These are phyloP conservation scores for Podarcis muralis DNA, from an alignment of 2,113 vertebrate species.

Conservation along the genomic window DNA sequence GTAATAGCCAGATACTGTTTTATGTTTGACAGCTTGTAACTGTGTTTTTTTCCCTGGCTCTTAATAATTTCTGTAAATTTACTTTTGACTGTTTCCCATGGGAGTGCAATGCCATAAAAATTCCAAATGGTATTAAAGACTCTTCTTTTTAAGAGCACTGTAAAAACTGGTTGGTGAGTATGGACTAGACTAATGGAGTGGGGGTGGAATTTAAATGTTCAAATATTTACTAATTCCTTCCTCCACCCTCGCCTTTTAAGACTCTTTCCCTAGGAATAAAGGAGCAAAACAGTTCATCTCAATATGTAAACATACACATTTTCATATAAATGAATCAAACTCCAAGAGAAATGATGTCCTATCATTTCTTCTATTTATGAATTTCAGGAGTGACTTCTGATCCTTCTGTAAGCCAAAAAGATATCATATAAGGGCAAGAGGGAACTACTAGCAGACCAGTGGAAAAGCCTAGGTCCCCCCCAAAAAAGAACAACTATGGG, in stretches of 20 bases:
- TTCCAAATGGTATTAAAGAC: conserved; percentile 37
- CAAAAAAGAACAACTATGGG: background rate
- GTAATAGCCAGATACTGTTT: conserved; percentile 50
- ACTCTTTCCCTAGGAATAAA: background rate
- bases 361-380: background rate
- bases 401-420: background rate
- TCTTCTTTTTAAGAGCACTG: background rate
- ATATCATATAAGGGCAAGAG: background rate
- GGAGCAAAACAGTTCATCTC: background rate
- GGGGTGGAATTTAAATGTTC: background rate
- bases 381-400: background rate
- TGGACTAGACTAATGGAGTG: background rate
- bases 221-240: background rate
- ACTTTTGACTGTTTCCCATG: conserved; percentile 46
- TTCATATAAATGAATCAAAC: background rate
- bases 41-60: background rate
- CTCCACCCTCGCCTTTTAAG: background rate
- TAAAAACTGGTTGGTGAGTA: background rate
- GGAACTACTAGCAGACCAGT: background rate
- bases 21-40: conserved; percentile 28
- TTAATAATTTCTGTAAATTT: conserved; percentile 46
- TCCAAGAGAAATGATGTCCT: background rate
- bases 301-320: background rate
- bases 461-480: background rate
- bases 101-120: conserved; percentile 45